Base-by-base conservation (phyloP, 2,113 vertebrate species). In the Gallinago jamesoni region DNA sequence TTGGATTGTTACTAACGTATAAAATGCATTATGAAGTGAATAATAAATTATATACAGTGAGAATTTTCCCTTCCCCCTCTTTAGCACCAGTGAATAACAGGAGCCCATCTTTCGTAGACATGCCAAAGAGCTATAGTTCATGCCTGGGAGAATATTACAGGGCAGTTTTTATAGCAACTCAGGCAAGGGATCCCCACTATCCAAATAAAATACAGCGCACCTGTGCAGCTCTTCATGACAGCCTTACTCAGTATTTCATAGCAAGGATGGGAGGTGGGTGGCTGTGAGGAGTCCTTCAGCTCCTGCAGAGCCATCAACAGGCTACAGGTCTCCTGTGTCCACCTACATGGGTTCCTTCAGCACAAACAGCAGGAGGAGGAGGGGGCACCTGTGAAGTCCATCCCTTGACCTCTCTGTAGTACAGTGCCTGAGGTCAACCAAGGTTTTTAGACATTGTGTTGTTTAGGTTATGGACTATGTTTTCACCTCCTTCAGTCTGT, bases 391-490 rank as follows among this genome's bases (percentile, higher is more conserved):
- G 6, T 43, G 30, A 4, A 4, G 11, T 50, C 41, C 85, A 45
- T 60, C 25, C n/a, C 37, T 28, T 53, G 41, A 53, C 57, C 31
- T 55, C 21, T 5, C 12, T 41, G 5, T 35, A 33, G 12, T 67
- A 79, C 0, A 0, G 19, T 66, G 50, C 33, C 63, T 69, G 50
- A 77, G n/a, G 9, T 48, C 73, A n/a, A 14, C 3, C 19, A 45
- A 79, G 28, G 10, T 23, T 64, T 92, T 50, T 41, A 78, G 59
- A 72, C 17, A 33, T 4, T 28, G 4, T 63, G 11, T 22, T 78
- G 10, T 21, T 28, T 30, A 72, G 41, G 41, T 59, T n/a, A 48
- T 0, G 0, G 6, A 35, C 30, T 0, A 0, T 37, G 22, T 5
- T 64, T 83, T 60, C 56, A 43, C 7, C 8, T 74, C 78, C 28